Evolutionary conservation across 2,888 invertebrate genomes (phyloP), one percentile per base, ranked within the genome.

Genomic region (Cheilosia variabilis): DNA sequence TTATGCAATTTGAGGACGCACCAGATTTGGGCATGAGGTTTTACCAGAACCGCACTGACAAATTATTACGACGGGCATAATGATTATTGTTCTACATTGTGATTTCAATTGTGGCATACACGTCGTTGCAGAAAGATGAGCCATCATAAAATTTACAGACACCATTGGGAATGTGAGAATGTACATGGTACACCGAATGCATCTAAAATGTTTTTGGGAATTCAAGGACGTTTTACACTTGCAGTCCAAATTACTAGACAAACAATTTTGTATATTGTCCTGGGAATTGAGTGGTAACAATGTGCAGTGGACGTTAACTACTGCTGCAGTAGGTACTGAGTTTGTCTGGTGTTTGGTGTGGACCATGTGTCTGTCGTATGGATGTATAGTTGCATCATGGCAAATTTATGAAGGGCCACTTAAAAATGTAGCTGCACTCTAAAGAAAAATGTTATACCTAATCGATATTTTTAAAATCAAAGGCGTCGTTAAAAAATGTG

Each of bases 91-190:
- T 58, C 66, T 76, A 22, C 43, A 66, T 62, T 73, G 73, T 80
- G 10, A 31, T 66, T 73, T 55, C 47, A 71, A 58, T 86, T 86
- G 86, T 77, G 76, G 71, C 52, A 63, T 31, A 13, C 86, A 81
- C 76, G 80, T 37, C 37, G 3, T 81, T 72, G 66, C 27, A 9
- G 50, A 71, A 58, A 80, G 72, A 68, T 72, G 81, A 63, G 52
- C 41, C 66, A 76, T 77, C 76, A 86, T 86, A 86, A 81, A 86
- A 66, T 72, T 41, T 15, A 55, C 31, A 69, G 63, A 45, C 37
- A 73, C 83, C 53, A 65, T 55, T 19, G 58, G 43, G 55, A 72
- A 65, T 65, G 71, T 55, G 55, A 60, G 68, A 37, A 79, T 65
- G 63, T 58, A 71, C 45, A 63, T 47, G 31, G 31, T 50, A 63